phyloP scores from a whole-genome alignment of 64 coral and sea anemone species.

The Montipora efflorescens region DNA sequence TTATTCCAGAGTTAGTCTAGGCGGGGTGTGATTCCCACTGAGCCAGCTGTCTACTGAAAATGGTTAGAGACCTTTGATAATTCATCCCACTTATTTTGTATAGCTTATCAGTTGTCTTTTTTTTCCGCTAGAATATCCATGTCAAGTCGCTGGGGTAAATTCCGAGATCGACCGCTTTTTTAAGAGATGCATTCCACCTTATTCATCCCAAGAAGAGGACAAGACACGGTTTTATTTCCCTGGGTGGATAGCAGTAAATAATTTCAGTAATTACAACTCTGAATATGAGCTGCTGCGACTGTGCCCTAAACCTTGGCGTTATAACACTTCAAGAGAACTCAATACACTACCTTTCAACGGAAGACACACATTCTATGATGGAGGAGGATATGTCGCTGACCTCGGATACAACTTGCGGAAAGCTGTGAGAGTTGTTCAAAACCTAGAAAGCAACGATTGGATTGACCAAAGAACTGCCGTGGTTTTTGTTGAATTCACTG shows the following conservation, averaged over 20 bases:
- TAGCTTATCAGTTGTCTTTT: background rate
- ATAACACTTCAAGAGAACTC: slow-evolving; percentile 66
- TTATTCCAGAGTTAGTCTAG: too few species aligned
- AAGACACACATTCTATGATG: slow-evolving; percentile 49
- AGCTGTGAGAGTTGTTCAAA: slow-evolving; percentile 65
- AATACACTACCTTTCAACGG: slow-evolving; percentile 70
- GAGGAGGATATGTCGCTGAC: slow-evolving; percentile 86
- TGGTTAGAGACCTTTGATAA: background rate
- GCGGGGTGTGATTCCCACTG: too few species aligned
- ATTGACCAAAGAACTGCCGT: slow-evolving; percentile 74
- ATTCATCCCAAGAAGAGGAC: slow-evolving; percentile 71
- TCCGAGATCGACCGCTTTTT: slow-evolving; percentile 8
- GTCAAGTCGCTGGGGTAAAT: slow-evolving; percentile 37
- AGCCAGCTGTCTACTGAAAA: too few species aligned
- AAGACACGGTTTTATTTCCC: slow-evolving; percentile 70
- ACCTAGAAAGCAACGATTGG: slow-evolving; percentile 74
- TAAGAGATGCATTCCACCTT: slow-evolving; percentile 64
- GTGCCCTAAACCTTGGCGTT: slow-evolving; percentile 93
- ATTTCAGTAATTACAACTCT: slow-evolving; percentile 61
- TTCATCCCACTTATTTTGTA: background rate
- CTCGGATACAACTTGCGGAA: slow-evolving; percentile 77
- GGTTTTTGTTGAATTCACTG: slow-evolving; percentile 83
- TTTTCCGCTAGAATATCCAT: slow-evolving; percentile 47
- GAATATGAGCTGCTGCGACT: slow-evolving; percentile 58
- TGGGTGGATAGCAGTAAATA: slow-evolving; percentile 82